phyloP scores from a whole-genome alignment of 2,888 invertebrate species.

The Drepanosiphum platanoidis region DNA sequence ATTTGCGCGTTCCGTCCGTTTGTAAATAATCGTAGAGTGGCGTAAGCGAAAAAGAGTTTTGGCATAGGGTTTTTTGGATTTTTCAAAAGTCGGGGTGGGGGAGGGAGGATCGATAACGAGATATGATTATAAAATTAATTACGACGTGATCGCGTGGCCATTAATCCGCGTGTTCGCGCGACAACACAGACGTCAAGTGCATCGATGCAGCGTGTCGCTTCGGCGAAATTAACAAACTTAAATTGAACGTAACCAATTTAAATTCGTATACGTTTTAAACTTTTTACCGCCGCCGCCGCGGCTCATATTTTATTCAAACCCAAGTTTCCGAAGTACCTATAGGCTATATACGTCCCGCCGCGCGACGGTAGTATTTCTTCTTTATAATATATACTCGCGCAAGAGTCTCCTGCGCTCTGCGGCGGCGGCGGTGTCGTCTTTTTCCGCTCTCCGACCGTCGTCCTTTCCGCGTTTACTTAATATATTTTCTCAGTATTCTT shows the following conservation, averaged over 20 bases:
- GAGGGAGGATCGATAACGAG: too few relatives aligned
- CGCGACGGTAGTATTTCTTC: neutral
- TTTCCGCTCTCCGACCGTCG: neutral
- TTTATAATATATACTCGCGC: neutral
- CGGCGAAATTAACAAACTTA: neutral
- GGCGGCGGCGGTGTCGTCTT: too few relatives aligned
- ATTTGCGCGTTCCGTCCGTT: too few relatives aligned
- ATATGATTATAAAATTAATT: too few relatives aligned
- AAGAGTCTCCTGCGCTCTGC: neutral
- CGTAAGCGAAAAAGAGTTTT: too few relatives aligned
- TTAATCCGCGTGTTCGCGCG: neutral
- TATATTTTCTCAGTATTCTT: neutral
- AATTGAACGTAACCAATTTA: neutral
- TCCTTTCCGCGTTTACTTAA: neutral
- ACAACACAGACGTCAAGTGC: too few relatives aligned
- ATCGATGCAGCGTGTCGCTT: neutral
- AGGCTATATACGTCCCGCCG: neutral
- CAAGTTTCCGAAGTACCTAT: neutral
- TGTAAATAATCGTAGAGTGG: too few relatives aligned
- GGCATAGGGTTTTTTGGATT: too few relatives aligned
- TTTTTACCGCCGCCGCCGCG: neutral
- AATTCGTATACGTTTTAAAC: neutral
- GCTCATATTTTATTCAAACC: neutral
- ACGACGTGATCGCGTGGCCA: too few relatives aligned
- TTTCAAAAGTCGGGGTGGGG: too few relatives aligned